Conservation (phyloP, 2,797 vertebrate species). For the Chelon auratus region DNA sequence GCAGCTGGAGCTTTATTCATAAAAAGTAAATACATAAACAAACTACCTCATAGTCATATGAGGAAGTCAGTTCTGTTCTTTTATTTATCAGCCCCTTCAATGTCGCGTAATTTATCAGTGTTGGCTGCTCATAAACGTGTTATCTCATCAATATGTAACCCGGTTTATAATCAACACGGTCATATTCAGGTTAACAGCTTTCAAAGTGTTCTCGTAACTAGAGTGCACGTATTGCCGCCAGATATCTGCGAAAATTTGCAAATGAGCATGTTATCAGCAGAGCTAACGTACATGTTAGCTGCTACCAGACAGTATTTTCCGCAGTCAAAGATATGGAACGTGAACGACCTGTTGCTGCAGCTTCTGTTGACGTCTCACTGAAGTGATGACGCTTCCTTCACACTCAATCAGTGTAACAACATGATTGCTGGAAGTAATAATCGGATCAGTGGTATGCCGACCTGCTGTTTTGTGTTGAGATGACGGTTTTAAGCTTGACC, state of each 20-base stretch:
- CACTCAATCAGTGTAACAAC: neutral
- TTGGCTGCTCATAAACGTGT: neutral
- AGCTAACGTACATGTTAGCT: neutral
- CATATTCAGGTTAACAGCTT: neutral
- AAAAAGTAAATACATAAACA: neutral
- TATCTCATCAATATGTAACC: slow-evolving; percentile 9
- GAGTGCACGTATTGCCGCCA: neutral
- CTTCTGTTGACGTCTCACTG: too few species aligned
- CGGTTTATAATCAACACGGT: neutral
- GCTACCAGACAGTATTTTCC: neutral
- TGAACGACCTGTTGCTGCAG: too few species aligned
- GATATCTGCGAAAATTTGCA: neutral
- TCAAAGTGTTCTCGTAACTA: neutral
- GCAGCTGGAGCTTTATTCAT: neutral
- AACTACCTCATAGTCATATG: neutral
- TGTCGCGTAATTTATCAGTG: neutral
- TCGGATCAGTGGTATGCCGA: neutral
- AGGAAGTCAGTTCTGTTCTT: neutral
- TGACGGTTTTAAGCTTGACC: neutral
- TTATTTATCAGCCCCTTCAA: neutral
- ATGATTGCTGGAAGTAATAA: neutral
- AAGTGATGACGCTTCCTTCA: neutral
- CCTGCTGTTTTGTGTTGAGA: neutral
- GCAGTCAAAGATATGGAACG: too few species aligned
- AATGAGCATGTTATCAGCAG: neutral